Conservation (phyloP, 2,888 invertebrate genomes). For the Chelonus formosanus region DNA sequence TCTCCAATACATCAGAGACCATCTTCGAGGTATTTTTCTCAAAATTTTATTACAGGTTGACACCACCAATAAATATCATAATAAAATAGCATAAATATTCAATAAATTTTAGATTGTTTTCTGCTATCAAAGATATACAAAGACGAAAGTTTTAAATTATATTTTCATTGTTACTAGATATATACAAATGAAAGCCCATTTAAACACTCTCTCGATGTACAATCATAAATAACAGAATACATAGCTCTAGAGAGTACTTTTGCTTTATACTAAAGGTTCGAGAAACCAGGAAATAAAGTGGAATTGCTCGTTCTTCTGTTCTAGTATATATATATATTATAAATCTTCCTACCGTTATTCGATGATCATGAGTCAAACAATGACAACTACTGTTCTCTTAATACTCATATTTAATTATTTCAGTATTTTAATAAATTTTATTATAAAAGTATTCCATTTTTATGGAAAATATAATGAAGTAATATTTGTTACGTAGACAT, state of each 20-base stretch:
- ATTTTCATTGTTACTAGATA: constrained; percentile 26
- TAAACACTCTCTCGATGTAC: constrained; percentile 29
- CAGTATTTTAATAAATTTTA: too few species aligned
- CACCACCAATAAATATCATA: too few species aligned
- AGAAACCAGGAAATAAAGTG: constrained; percentile 33
- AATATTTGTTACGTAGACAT: too few species aligned
- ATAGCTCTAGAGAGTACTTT: constrained; percentile 20
- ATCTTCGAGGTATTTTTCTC: too few species aligned
- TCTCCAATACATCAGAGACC: too few species aligned
- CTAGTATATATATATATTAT: constrained; percentile 23
- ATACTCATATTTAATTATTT: neutral
- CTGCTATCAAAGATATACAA: constrained; percentile 11
- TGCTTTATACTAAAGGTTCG: constrained; percentile 16
- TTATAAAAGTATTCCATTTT: too few species aligned
- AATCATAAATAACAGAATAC: constrained; percentile 32
- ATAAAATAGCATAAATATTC: neutral
- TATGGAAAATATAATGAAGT: too few species aligned
- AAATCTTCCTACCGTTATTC: constrained; percentile 26
- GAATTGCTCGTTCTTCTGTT: constrained; percentile 19
- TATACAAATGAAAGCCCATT: constrained; percentile 30
- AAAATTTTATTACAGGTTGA: too few species aligned
- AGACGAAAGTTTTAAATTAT: constrained; percentile 24
- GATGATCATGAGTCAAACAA: constrained; percentile 11
- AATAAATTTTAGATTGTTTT: neutral
- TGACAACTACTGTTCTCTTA: neutral